Percentiles rank a stretch among this genome's conserved stretches.
Evolutionary conservation across 1,140 invertebrate species (phyloP).

Genomic region (Periplaneta americana): DNA sequence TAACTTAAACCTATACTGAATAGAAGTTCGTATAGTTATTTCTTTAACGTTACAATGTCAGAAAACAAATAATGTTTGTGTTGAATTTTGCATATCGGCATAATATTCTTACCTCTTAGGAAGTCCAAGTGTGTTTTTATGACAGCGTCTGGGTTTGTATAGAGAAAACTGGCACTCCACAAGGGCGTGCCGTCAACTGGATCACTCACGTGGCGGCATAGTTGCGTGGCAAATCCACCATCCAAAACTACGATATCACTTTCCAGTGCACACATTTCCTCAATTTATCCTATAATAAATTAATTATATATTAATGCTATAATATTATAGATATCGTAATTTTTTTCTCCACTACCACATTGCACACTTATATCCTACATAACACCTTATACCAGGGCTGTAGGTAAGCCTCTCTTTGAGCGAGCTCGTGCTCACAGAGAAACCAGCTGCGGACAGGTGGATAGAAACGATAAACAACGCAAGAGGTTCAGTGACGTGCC

Average conservation of each 20-base stretch:
- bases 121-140: conserved; percentile 72
- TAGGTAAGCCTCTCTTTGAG: not conserved
- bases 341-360: not conserved
- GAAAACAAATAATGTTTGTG: not conserved
- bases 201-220: conserved; percentile 61
- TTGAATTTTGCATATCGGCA: not conserved
- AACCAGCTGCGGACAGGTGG: not conserved
- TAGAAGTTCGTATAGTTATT: no score
- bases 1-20: no score
- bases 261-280: not conserved
- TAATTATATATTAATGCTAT: no score
- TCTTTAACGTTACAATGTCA: no score
- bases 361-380: not conserved
- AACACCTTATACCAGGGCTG: not conserved
- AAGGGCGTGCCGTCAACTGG: conserved; percentile 53
- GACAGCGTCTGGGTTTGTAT: conserved; percentile 63
- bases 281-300: no score
- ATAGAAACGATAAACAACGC: no score
- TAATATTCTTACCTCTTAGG: conserved; percentile 42
- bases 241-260: conserved; percentile 56
- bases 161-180: conserved; percentile 74
- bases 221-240: conserved; percentile 72
- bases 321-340: not conserved
- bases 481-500: no score
- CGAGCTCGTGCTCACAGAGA: not conserved